phyloP scores from a whole-genome alignment of 2,888 invertebrate genomes.

The Lasioglossum pauxillum region DNA sequence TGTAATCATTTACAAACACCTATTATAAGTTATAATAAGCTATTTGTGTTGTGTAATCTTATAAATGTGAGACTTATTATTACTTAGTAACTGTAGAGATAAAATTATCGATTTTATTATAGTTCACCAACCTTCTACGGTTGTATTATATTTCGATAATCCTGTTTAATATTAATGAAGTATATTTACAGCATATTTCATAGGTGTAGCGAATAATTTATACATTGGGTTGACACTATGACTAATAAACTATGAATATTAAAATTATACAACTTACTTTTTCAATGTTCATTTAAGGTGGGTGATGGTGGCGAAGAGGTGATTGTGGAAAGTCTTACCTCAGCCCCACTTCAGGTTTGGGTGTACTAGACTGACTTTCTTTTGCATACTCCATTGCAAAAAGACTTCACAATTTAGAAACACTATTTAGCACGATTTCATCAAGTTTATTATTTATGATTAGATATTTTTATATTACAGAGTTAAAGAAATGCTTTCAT shows the following conservation, averaged over 20 bases:
- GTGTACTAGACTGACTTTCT: constrained; percentile 72
- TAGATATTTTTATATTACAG: constrained; percentile 43
- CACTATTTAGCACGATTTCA: constrained; percentile 65
- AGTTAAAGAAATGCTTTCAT: constrained; percentile 54
- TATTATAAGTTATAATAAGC: no score
- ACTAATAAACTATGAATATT: constrained; percentile 33
- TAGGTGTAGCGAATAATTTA: constrained; percentile 23
- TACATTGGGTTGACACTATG: constrained; percentile 39
- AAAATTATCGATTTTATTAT: constrained; percentile 20
- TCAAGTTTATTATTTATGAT: constrained; percentile 49
- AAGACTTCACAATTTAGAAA: constrained; percentile 65
- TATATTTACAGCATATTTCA: constrained; percentile 42
- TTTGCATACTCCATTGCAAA: constrained; percentile 62
- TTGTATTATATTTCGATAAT: background rate
- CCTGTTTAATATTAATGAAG: constrained; percentile 10
- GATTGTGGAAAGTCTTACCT: constrained; percentile 79
- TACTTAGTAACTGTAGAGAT: constrained; percentile 7
- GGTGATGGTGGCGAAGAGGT: constrained; percentile 79
- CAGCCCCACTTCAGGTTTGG: constrained; percentile 79
- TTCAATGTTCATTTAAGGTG: constrained; percentile 77
- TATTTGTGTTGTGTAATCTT: constrained; percentile 18
- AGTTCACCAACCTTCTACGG: background rate
- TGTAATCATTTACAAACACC: constrained; percentile 3
- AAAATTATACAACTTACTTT: constrained; percentile 54
- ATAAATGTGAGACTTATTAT: background rate